phyloP scores from a whole-genome alignment of 2,113 vertebrate species.

The Nettapus auritus region DNA sequence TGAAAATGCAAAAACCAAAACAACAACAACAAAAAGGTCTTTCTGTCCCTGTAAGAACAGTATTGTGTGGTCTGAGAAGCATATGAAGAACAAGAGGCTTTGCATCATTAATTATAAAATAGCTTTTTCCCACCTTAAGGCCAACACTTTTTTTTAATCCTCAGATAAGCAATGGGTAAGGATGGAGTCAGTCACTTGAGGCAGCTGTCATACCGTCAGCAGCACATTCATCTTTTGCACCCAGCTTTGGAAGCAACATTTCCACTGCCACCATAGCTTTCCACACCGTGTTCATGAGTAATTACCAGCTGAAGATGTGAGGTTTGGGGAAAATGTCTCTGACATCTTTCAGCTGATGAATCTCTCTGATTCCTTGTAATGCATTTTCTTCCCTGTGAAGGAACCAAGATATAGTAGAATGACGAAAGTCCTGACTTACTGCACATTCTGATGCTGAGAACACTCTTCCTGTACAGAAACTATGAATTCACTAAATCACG shows the following conservation, averaged over 20 bases:
- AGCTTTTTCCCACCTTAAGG: neutral
- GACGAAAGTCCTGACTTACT: neutral
- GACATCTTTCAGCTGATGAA: neutral
- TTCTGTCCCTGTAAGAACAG: neutral
- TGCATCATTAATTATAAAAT: neutral
- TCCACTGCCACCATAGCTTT: neutral
- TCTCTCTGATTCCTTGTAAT: neutral
- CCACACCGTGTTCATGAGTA: neutral
- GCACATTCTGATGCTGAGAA: neutral
- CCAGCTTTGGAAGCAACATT: neutral
- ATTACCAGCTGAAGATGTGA: neutral
- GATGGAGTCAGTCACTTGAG: neutral
- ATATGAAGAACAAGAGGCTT: neutral
- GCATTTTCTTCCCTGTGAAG: neutral
- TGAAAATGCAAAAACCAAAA: neutral
- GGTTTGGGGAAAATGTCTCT: neutral
- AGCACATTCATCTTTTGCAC: neutral
- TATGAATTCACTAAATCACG: neutral
- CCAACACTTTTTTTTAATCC: neutral
- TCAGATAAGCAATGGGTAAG: neutral
- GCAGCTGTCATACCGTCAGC: neutral
- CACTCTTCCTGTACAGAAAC: neutral
- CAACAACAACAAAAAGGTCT: no score
- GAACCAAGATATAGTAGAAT: neutral
- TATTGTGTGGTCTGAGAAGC: no score